Conservation (phyloP, 2,888 invertebrate species). For the Drosophila lutescens region DNA sequence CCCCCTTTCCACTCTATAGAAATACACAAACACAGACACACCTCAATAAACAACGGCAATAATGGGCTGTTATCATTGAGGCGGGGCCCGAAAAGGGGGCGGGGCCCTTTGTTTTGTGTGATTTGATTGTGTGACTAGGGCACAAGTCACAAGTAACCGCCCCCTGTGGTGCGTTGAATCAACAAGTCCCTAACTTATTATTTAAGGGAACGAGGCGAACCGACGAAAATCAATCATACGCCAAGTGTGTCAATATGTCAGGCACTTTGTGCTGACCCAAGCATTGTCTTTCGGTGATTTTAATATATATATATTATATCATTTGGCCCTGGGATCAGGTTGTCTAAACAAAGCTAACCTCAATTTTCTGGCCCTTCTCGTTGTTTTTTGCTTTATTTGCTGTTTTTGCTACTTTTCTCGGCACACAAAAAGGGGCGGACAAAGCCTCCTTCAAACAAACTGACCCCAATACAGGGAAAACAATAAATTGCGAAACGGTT, state of each 20-base stretch:
- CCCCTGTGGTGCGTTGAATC: conserved; percentile 49
- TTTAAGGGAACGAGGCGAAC: background rate
- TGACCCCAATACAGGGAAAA: conserved; percentile 74
- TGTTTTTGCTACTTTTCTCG: conserved; percentile 48
- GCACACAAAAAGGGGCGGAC: conserved; percentile 16
- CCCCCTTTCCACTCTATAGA: too few relatives aligned
- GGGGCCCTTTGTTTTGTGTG: conserved; percentile 35
- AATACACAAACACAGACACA: too few relatives aligned
- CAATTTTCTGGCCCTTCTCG: conserved; percentile 43
- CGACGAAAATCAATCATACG: conserved; percentile 66
- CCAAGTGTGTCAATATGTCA: conserved; percentile 77
- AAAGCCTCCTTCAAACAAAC: conserved; percentile 45
- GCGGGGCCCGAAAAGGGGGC: conserved; percentile 11
- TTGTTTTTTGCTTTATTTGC: conserved; percentile 45
- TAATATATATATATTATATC: conserved; percentile 32
- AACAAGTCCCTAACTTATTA: conserved; percentile 54
- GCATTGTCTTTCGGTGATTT: conserved; percentile 31
- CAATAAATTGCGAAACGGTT: conserved; percentile 73
- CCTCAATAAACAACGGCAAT: conserved; percentile 35
- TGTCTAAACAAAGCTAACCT: conserved; percentile 75
- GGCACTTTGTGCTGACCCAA: conserved; percentile 63
- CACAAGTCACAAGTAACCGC: conserved; percentile 15
- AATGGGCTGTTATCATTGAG: conserved; percentile 36
- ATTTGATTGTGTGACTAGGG: conserved; percentile 36
- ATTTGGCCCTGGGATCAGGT: conserved; percentile 49